Conservation (phyloP, 2,888 invertebrate genomes). For the Gymnocheta viridis region DNA sequence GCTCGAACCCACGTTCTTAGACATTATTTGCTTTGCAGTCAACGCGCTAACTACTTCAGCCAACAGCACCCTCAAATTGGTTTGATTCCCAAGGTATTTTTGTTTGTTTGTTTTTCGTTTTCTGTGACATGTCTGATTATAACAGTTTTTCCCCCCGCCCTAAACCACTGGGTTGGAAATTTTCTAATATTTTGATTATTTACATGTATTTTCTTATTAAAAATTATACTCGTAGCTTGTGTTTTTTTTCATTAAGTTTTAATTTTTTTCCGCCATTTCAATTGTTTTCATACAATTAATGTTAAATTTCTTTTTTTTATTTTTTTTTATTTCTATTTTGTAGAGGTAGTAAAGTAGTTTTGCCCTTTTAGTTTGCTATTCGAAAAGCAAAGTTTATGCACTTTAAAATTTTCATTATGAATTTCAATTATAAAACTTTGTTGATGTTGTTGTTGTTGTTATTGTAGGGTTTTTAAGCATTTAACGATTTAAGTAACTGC, state of each 20-base stretch:
- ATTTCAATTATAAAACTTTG: slow-evolving; percentile 65
- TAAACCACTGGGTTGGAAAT: neutral
- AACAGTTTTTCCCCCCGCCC: too few relatives aligned
- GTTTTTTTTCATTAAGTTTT: neutral
- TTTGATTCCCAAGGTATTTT: too few relatives aligned
- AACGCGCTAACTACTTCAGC: too few relatives aligned
- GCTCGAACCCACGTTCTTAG: too few relatives aligned
- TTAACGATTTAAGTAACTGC: slow-evolving; percentile 47
- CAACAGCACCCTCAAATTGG: too few relatives aligned
- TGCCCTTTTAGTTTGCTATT: slow-evolving; percentile 49
- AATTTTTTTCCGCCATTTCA: slow-evolving; percentile 7
- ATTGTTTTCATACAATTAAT: slow-evolving; percentile 45
- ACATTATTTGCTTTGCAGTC: too few relatives aligned
- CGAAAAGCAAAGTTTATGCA: slow-evolving; percentile 45
- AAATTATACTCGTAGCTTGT: neutral
- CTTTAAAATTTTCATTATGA: slow-evolving; percentile 66
- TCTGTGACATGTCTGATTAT: too few relatives aligned
- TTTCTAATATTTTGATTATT: neutral
- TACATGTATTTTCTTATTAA: neutral
- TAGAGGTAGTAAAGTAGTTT: slow-evolving; percentile 37
- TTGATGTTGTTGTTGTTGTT: neutral
- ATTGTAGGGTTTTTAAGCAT: slow-evolving; percentile 23
- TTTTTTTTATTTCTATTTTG: neutral
- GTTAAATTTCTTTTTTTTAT: neutral
- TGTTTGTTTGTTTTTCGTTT: too few relatives aligned